A percentile compares a stretch with the other conserved stretches of the same genome.
Evolutionary conservation across 2,113 vertebrate genomes (phyloP).

Genomic region (Geococcyx californianus): DNA sequence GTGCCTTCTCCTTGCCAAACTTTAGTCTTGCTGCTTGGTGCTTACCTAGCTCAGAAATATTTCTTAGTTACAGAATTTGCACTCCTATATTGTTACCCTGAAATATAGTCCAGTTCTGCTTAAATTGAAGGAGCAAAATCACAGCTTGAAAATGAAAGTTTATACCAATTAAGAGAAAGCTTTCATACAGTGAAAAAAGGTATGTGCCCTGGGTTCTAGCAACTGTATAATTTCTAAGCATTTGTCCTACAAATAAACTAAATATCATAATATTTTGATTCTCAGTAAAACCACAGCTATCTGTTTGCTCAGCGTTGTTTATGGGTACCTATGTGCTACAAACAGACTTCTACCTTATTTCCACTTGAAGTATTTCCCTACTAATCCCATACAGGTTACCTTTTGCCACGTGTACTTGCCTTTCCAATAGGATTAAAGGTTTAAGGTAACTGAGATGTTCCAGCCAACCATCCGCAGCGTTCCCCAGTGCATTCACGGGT

Average conservation of each 20-base stretch:
- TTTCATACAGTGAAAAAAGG: rapidly evolving
- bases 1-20: neutral
- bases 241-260: neutral
- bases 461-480: neutral
- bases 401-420: neutral
- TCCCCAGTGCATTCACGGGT: rapidly evolving
- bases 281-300: neutral
- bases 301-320: neutral
- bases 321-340: neutral
- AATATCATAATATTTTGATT: neutral
- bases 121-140: neutral
- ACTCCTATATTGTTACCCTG: neutral
- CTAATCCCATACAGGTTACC: neutral
- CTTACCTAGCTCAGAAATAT: neutral
- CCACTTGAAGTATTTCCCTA: neutral
- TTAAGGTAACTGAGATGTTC: neutral
- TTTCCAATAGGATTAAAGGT: neutral
- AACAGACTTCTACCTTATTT: neutral
- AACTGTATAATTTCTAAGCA: neutral
- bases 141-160: neutral
- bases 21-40: neutral
- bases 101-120: neutral
- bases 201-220: neutral
- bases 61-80: neutral
- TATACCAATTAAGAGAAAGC: neutral